Evolutionary conservation across 2,888 invertebrate species (phyloP).

Genomic region (Tryphoninae sp.): DNA sequence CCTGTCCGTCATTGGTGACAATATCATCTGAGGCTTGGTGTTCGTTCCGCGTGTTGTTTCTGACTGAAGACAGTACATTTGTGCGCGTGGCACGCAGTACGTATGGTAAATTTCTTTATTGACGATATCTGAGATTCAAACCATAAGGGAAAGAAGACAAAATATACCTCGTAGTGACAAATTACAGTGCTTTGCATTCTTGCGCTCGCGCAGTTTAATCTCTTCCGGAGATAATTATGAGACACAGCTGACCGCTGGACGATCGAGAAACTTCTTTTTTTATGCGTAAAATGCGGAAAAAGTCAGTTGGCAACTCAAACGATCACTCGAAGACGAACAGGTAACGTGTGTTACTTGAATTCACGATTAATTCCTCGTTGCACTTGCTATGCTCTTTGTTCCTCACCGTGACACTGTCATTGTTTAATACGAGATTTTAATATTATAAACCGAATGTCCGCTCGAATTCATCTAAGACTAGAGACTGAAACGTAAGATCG

Average conservation of each 20-base stretch:
- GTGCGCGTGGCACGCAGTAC: constrained; percentile 39
- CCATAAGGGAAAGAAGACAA: neutral
- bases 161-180: constrained; percentile 11
- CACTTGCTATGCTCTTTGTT: constrained; percentile 23
- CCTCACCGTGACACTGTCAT: constrained; percentile 31
- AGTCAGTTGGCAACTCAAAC: constrained; percentile 69
- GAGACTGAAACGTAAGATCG: too few relatives aligned
- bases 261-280: constrained; percentile 23
- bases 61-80: neutral
- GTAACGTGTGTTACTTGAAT: constrained; percentile 63
- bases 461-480: neutral
- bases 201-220: neutral
- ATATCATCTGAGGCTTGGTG: neutral
- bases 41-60: neutral
- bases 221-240: neutral
- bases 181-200: neutral
- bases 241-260: constrained; percentile 36
- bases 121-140: neutral
- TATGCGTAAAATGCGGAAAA: constrained; percentile 72
- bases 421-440: too few relatives aligned
- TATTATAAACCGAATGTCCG: constrained; percentile 1
- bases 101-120: constrained; percentile 11
- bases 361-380: neutral
- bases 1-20: neutral
- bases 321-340: constrained; percentile 71